A percentile compares a stretch with the other conserved stretches of the same genome.
Conservation (phyloP, 2,888 invertebrate species). For the Andrena fulva region DNA sequence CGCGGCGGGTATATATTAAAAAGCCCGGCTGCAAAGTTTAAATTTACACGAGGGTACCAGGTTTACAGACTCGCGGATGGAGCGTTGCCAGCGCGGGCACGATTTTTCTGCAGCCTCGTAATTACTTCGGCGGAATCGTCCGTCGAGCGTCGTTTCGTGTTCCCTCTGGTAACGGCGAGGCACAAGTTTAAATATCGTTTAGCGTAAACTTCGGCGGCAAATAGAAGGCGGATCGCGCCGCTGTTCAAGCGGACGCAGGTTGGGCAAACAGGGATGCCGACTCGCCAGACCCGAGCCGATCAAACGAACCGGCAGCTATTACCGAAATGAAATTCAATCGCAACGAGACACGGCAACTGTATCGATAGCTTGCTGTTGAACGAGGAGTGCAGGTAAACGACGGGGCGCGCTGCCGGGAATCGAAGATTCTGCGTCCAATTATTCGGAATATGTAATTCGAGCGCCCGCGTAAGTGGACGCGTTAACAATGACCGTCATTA, state of each 20-base stretch:
- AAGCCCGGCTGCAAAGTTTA: constrained; percentile 10
- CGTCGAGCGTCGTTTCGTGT: neutral
- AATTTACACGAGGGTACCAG: constrained; percentile 12
- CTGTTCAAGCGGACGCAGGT: constrained; percentile 3
- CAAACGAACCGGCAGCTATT: constrained; percentile 4
- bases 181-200: constrained; percentile 39
- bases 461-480: too few relatives aligned
- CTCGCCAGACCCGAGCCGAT: neutral
- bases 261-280: neutral
- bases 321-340: neutral
- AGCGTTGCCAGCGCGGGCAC: constrained; percentile 37
- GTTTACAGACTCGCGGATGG: constrained; percentile 20
- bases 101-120: constrained; percentile 37
- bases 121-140: constrained; percentile 20
- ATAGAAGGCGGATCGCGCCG: neutral
- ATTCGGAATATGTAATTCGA: too few relatives aligned
- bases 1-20: constrained; percentile 24
- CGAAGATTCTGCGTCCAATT: too few relatives aligned
- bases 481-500: too few relatives aligned
- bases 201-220: neutral
- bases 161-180: neutral
- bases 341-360: neutral
- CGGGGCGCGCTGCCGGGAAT: too few relatives aligned
- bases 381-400: too few relatives aligned
- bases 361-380: neutral